Evolutionary conservation across 2,113 vertebrate genomes (phyloP).

Genomic region (Podarcis cretensis): DNA sequence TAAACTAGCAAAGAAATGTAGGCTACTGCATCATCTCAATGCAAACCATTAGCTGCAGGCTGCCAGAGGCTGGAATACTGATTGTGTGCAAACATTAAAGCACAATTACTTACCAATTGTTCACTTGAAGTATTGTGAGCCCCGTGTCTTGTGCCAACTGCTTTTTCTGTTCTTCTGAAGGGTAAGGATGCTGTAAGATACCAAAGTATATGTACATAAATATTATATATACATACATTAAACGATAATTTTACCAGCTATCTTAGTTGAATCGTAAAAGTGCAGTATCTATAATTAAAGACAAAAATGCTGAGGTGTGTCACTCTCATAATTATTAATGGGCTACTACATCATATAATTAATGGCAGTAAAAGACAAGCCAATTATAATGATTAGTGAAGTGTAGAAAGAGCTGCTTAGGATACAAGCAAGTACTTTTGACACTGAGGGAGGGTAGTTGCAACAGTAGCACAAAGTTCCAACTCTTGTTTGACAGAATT

Average conservation of each 20-base stretch:
- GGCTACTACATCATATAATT: slow-evolving; percentile 97
- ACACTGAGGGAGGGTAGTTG: slow-evolving; percentile 81
- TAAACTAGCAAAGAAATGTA: slow-evolving; percentile 70
- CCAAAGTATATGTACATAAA: slow-evolving; percentile 49
- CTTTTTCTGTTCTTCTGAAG: slow-evolving; percentile 99
- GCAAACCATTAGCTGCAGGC: slow-evolving; percentile 76
- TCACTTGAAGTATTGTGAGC: slow-evolving; percentile 99
- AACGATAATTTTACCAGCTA: slow-evolving; percentile 42
- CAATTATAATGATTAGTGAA: slow-evolving; percentile 99
- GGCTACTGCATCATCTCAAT: slow-evolving; percentile 70
- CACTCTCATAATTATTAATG: slow-evolving; percentile 89
- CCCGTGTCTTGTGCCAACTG: slow-evolving; percentile 99
- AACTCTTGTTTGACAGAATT: slow-evolving; percentile 39
- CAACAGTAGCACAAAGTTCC: slow-evolving; percentile 68
- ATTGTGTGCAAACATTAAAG: slow-evolving; percentile 73
- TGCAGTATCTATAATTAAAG: slow-evolving; percentile 80
- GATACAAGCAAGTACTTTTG: slow-evolving; percentile 80
- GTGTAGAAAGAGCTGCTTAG: slow-evolving; percentile 94
- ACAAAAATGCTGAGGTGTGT: slow-evolving; percentile 88
- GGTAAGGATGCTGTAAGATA: slow-evolving; percentile 94
- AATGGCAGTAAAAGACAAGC: slow-evolving; percentile 96
- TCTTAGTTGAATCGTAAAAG: slow-evolving; percentile 66
- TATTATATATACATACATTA: slow-evolving; percentile 50
- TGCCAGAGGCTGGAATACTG: slow-evolving; percentile 70
- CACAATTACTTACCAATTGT: slow-evolving; percentile 95